Conservation (phyloP, 2,113 vertebrate genomes). For the Hiodon tergisus region DNA sequence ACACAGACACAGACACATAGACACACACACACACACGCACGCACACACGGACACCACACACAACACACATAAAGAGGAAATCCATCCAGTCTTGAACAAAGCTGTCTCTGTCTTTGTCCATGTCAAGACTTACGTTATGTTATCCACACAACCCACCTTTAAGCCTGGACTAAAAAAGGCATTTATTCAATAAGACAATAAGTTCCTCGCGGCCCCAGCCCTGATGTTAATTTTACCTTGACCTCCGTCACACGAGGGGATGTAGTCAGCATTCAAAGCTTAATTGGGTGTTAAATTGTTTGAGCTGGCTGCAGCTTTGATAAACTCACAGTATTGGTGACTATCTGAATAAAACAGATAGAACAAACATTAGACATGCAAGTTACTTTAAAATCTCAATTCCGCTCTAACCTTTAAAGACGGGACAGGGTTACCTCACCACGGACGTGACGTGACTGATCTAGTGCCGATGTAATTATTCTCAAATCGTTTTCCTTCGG, state of each 20-base stretch:
- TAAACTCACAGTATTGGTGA: constrained; percentile 15
- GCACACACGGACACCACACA: too few relatives aligned
- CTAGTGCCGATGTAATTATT: constrained; percentile 10
- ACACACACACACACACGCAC: too few relatives aligned
- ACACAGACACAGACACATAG: too few relatives aligned
- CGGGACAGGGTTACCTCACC: not conserved
- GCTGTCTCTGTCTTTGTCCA: too few relatives aligned
- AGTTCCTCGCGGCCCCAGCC: not conserved
- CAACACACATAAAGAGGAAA: too few relatives aligned
- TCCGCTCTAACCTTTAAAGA: not conserved
- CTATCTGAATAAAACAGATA: constrained; percentile 18
- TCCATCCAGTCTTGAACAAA: too few relatives aligned
- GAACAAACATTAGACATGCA: not conserved
- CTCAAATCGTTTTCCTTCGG: not conserved
- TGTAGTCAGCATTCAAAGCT: constrained; percentile 13
- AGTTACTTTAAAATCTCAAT: constrained; percentile 16
- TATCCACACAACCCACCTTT: not conserved
- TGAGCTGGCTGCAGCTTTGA: constrained; percentile 13
- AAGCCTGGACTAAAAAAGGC: not conserved
- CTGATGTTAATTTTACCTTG: not conserved
- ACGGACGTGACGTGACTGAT: constrained; percentile 11
- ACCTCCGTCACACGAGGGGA: constrained; percentile 8
- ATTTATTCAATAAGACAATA: not conserved
- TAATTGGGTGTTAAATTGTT: constrained; percentile 28
- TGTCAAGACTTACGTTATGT: too few relatives aligned